Conservation (phyloP, 2,113 vertebrate genomes). For the Spermophilus dauricus region DNA sequence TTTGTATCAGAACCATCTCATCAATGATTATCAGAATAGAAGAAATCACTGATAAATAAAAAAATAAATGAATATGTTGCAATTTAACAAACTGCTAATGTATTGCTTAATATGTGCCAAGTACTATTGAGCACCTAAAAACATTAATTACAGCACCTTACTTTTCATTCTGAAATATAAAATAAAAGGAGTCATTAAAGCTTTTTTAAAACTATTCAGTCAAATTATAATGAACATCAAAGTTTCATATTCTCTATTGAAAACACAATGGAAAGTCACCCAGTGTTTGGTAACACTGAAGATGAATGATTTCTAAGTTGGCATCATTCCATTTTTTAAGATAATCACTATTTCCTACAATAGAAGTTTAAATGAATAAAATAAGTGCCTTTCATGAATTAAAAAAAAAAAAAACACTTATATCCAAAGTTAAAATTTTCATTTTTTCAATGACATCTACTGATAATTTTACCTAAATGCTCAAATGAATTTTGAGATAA, state of each 20-base stretch:
- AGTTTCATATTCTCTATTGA: neutral
- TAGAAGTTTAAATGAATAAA: neutral
- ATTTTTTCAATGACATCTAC: neutral
- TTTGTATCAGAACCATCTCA: constrained; percentile 36
- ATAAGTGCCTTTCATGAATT: neutral
- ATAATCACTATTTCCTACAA: constrained; percentile 16
- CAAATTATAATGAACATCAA: neutral
- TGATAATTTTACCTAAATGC: constrained; percentile 32
- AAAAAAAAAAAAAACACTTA: neutral
- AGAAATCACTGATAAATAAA: neutral
- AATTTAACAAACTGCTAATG: constrained; percentile 31
- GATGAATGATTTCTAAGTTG: constrained; percentile 16
- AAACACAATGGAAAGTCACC: neutral
- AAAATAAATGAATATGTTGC: too few relatives aligned
- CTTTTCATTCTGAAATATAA: constrained; percentile 46
- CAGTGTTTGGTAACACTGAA: neutral
- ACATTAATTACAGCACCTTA: neutral
- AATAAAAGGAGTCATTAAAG: constrained; percentile 40
- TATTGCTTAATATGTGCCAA: neutral
- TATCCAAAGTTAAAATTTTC: neutral
- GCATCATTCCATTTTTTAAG: neutral
- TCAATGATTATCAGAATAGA: neutral
- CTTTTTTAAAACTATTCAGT: neutral
- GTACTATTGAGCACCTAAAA: constrained; percentile 35
- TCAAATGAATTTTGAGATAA: neutral